Percentiles rank a stretch among this genome's conserved stretches.
Evolutionary conservation across 1,140 invertebrate species (phyloP).

Genomic region (Calliopsis andreniformis): DNA sequence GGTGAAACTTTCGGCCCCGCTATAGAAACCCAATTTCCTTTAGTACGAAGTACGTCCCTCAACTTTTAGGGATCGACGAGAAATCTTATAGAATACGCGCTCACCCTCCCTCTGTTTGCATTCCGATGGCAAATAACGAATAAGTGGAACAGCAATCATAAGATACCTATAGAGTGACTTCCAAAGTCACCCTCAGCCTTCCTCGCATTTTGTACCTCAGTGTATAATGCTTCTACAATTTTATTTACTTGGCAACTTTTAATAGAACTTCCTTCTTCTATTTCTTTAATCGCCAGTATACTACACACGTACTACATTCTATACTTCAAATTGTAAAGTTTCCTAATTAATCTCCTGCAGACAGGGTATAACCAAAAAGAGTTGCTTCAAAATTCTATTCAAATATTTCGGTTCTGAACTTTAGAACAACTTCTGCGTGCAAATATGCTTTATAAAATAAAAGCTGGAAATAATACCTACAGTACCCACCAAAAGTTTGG

Average conservation of each 20-base stretch:
- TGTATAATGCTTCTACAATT: background rate
- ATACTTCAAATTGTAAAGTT: slow-evolving; percentile 1
- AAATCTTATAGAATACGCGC: slow-evolving; percentile 23
- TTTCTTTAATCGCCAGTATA: no score
- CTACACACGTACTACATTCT: no score
- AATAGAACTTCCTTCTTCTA: no score
- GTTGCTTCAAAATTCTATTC: no score
- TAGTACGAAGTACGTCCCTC: background rate
- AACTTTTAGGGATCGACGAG: slow-evolving; percentile 22
- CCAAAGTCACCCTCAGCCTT: background rate
- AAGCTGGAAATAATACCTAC: no score
- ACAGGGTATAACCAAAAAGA: no score
- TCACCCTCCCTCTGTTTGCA: slow-evolving; percentile 14
- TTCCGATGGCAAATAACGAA: slow-evolving; percentile 29
- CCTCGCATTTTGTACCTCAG: no score
- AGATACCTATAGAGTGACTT: background rate
- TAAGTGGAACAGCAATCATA: slow-evolving; percentile 3
- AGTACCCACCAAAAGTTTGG: no score
- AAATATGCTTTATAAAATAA: no score
- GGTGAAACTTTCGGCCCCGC: slow-evolving; percentile 16
- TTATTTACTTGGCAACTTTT: background rate
- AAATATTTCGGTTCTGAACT: no score
- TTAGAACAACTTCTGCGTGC: no score
- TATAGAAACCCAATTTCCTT: slow-evolving; percentile 31
- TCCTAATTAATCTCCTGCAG: background rate